Evolutionary conservation across 2,113 vertebrate genomes (phyloP), one percentile per base, ranked within the genome.

Genomic region (Calonectris borealis): DNA sequence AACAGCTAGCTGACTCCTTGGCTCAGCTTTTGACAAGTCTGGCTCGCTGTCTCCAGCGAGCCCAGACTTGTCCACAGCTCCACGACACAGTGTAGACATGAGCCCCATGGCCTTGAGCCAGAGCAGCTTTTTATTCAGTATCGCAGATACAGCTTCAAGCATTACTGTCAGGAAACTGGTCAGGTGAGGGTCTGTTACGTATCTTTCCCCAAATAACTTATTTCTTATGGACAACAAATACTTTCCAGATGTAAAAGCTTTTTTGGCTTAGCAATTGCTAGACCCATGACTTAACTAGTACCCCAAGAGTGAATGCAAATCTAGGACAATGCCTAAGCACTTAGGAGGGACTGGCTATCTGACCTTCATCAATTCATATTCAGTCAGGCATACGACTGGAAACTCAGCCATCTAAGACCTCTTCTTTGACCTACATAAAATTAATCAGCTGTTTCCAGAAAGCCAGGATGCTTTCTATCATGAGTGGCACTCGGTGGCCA

Each of bases 11-110:
- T 44, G 49, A 36, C 36, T 16, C 17, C 24, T 46, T 22, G 14
- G 14, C 36, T 80, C 57, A 44, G 68, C 54, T 80, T 68, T 29
- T 44, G 48, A 34, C 38, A 60, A 40, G 54, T 10, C 54, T 81
- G 58, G 14, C 36, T 83, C 2, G 0, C n/a, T 62, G 40, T 54
- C 22, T 68, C 19, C 42, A 65, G n/a, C 1, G 4, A 68, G 57
- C 20, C 34, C 61, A 42, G 75, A 7, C n/a, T 60, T 61, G 27
- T 55, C 72, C 68, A 27, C 55, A 75, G 66, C 31, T 73, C 24
- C n/a, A 51, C 0, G 0, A 29, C 66, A n/a, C 1, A 0, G 34
- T 22, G 7, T 16, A 49, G 57, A 69, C 27, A 2, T 9, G 10
- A 85, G 48, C 11, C 54, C 38, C 5, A 7, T 3, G 40, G 65